phyloP scores from a whole-genome alignment of 2,888 invertebrate species.

The Cosmopolites sordidus region DNA sequence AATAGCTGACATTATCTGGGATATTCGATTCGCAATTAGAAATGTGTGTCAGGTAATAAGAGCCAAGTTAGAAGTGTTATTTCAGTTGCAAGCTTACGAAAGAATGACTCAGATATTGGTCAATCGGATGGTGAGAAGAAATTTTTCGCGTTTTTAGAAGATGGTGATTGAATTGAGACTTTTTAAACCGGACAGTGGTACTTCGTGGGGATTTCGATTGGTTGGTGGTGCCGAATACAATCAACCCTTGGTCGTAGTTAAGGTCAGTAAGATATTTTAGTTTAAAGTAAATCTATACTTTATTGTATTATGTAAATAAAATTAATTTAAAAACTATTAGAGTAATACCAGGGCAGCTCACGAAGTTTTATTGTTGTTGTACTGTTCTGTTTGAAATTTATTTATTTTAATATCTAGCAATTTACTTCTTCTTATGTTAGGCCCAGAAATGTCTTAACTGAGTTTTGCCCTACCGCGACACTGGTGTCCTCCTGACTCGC shows the following conservation, averaged over 20 bases:
- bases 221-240: slow-evolving; percentile 71
- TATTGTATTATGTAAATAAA: too few species aligned
- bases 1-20: slow-evolving; percentile 15
- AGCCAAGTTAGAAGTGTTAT: slow-evolving; percentile 3
- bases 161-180: slow-evolving; percentile 68
- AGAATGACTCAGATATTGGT: slow-evolving; percentile 1
- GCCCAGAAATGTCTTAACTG: too few species aligned
- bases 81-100: slow-evolving; percentile 5
- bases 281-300: too few species aligned
- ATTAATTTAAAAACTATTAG: too few species aligned
- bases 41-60: slow-evolving; percentile 13
- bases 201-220: slow-evolving; percentile 75
- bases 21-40: slow-evolving; percentile 8
- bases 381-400: background rate
- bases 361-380: too few species aligned
- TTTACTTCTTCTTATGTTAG: too few species aligned
- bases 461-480: too few species aligned
- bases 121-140: too few species aligned
- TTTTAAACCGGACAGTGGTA: slow-evolving; percentile 55
- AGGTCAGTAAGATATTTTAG: slow-evolving; percentile 51
- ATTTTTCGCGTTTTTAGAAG: background rate
- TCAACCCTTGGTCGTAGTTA: slow-evolving; percentile 68
- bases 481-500: too few species aligned
- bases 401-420: too few species aligned
- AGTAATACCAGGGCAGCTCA: too few species aligned